Percentiles rank a stretch among this genome's conserved stretches.
These are phyloP conservation scores for Eucidaris tribuloides DNA, from an alignment of 35 echinoderm and acorn worm genomes.

Conservation along the genomic window DNA sequence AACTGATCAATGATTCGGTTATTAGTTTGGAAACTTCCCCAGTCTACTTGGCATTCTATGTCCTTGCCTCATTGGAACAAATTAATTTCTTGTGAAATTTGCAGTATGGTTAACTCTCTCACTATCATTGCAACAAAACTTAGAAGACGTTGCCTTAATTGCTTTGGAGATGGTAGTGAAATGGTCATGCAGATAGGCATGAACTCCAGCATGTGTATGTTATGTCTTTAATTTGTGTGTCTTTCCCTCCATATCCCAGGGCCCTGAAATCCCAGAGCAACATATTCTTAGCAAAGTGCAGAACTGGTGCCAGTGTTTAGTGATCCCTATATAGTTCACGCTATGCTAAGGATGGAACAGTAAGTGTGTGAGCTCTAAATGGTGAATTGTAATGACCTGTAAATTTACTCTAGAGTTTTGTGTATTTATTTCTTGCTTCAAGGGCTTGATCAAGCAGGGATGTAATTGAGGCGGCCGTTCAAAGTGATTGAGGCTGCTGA, in stretches of 20 bases:
- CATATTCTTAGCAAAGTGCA: constrained; percentile 68
- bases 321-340: constrained; percentile 27
- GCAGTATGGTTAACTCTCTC: neutral
- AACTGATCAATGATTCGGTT: too few species aligned
- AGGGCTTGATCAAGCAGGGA: too few species aligned
- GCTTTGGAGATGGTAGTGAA: neutral
- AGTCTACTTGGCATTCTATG: neutral
- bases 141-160: neutral
- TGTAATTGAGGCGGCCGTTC: too few species aligned
- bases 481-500: too few species aligned
- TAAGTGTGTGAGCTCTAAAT: too few species aligned
- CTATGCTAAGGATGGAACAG: constrained; percentile 65
- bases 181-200: neutral
- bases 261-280: constrained; percentile 35
- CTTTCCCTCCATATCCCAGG: neutral
- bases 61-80: neutral
- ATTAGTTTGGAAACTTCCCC: too few species aligned
- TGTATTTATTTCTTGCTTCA: too few species aligned
- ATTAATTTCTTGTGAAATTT: too few species aligned
- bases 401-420: too few species aligned
- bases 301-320: constrained; percentile 42
- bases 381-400: too few species aligned
- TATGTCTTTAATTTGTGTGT: constrained; percentile 1
- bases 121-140: neutral
- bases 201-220: neutral